Evolutionary conservation across 2,888 invertebrate species (phyloP).

Genomic region (Himalopsyche japonica): DNA sequence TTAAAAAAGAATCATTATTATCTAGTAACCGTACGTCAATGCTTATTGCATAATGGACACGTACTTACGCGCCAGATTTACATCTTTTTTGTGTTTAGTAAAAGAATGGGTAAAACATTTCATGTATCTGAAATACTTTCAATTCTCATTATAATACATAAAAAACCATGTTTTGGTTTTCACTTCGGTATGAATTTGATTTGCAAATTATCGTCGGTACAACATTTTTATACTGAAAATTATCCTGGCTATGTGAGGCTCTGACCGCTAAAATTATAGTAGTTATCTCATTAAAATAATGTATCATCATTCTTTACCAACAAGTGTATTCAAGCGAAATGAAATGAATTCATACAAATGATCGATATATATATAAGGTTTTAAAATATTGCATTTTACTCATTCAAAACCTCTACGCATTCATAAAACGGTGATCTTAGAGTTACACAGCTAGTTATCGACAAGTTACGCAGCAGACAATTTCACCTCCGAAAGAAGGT

Average conservation of each 20-base stretch:
- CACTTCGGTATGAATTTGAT: neutral
- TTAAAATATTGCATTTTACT: too few species aligned
- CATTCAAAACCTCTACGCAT: too few species aligned
- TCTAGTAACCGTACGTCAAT: neutral
- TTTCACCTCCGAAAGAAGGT: too few species aligned
- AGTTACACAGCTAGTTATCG: too few species aligned
- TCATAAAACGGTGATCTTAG: too few species aligned
- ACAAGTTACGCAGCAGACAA: too few species aligned
- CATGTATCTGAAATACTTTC: neutral
- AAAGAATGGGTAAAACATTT: neutral
- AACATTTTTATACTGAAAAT: neutral
- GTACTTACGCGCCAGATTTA: constrained; percentile 17
- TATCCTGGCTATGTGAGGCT: neutral
- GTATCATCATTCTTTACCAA: too few species aligned
- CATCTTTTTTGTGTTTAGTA: constrained; percentile 19
- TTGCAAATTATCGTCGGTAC: neutral
- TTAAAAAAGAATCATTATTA: too few species aligned
- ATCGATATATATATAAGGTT: too few species aligned
- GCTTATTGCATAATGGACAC: constrained; percentile 11
- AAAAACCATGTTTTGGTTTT: neutral
- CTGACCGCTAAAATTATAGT: neutral
- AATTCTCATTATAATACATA: neutral
- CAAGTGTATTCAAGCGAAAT: too few species aligned
- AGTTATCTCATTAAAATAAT: too few species aligned
- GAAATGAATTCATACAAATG: too few species aligned